Evolutionary conservation across 2,888 invertebrate species (phyloP), one percentile per base, ranked within the genome.

Genomic region (Scaptomyza reducta): DNA sequence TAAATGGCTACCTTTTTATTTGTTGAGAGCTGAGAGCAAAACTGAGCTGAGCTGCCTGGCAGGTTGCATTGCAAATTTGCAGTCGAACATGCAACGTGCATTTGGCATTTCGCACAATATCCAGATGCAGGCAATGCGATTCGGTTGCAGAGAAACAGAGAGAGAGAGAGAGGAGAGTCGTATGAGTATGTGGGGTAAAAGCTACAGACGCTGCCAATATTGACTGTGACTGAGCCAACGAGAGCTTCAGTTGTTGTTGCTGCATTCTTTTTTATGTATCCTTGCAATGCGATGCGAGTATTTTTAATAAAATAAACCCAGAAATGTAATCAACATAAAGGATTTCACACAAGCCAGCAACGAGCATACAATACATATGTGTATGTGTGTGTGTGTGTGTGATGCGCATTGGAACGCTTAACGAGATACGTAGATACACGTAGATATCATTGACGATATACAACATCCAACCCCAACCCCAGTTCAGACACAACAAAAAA

Each of bases 231-330:
- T 79, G 80, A 79, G 77, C 57, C 61, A 79, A 79, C 65, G 63
- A 73, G 61, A 50, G 66, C 47, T 61, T 63, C 50, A 56, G 46
- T 64, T 64, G 29, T 44, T 45, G 22, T 22, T 22, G 22, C 5
- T 64, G 54, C 55, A 49, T 18, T 38, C 44, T 51, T 65, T 64
- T 67, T 80, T 72, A 59, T 73, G 50, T 70, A 80, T 87, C 72
- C 87, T 86, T 84, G 87, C 83, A 77, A 77, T 76, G 75, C 79
- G 45, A 64, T 82, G 83, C 79, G 79, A 85, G 86, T 86, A 87
- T 83, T 87, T 89, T 90, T 89, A 90, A 90, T 90, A 90, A 90
- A 90, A 90, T 90, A 90, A 90, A 89, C 90, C 82, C 79, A 86
- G 88, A 85, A 87, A 88, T 87, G 89, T 84, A 90, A 90, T 90